phyloP scores from a whole-genome alignment of 2,888 invertebrate genomes.

The Tenthredo livida region DNA sequence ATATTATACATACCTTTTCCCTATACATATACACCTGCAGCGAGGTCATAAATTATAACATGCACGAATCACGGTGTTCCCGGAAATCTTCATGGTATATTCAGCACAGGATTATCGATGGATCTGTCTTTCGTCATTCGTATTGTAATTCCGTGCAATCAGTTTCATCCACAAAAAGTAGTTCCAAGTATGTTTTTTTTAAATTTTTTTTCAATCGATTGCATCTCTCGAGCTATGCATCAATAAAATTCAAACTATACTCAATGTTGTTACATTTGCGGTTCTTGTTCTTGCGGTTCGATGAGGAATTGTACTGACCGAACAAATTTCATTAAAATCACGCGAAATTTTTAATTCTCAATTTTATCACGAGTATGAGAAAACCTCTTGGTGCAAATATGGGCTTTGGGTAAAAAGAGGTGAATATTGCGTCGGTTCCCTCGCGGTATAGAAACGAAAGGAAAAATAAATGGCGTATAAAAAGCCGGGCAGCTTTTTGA shows the following conservation, averaged over 20 bases:
- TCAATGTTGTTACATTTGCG: neutral
- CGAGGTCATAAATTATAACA: neutral
- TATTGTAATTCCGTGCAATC: neutral
- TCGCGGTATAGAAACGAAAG: neutral
- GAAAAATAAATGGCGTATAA: neutral
- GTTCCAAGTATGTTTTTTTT: neutral
- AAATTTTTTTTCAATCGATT: too few relatives aligned
- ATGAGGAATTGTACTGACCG: too few relatives aligned
- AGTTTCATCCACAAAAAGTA: neutral
- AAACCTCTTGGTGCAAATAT: neutral
- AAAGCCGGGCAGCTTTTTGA: neutral
- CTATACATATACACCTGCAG: too few relatives aligned
- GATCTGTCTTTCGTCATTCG: neutral
- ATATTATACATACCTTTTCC: neutral
- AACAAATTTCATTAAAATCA: too few relatives aligned
- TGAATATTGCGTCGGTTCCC: neutral
- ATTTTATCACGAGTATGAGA: neutral
- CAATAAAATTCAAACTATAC: too few relatives aligned
- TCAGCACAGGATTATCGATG: conserved; percentile 12
- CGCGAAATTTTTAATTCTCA: neutral
- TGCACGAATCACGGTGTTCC: neutral
- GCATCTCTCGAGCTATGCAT: too few relatives aligned
- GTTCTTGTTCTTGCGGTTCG: accelerated
- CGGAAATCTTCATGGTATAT: conserved; percentile 9
- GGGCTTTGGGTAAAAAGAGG: neutral